These are phyloP conservation scores for Megaustenia siamemsis DNA, from an alignment of 2,888 invertebrate genomes.

Conservation along the genomic window DNA sequence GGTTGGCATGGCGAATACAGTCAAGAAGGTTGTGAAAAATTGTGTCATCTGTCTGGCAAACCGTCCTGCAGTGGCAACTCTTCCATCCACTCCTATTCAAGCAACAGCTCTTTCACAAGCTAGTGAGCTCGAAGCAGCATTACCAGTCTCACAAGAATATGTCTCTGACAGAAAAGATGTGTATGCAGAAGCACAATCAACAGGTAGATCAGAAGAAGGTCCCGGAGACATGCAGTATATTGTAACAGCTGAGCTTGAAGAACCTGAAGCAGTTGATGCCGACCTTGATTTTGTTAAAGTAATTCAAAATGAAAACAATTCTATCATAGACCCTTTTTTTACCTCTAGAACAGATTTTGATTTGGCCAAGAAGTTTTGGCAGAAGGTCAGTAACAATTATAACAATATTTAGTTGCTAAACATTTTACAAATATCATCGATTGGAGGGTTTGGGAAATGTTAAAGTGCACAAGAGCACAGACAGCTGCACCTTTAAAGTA, in stretches of 20 bases:
- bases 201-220: background rate
- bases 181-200: background rate
- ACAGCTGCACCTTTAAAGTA: too few relatives aligned
- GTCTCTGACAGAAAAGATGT: constrained; percentile 15
- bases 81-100: background rate
- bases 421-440: too few relatives aligned
- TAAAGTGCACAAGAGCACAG: too few relatives aligned
- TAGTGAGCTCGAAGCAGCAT: background rate
- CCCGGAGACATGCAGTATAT: constrained; percentile 33
- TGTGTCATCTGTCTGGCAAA: constrained; percentile 56
- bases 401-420: too few relatives aligned
- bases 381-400: constrained; percentile 58
- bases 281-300: constrained; percentile 48
- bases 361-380: constrained; percentile 57
- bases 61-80: constrained; percentile 43
- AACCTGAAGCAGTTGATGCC: constrained; percentile 48
- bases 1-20: constrained; percentile 62
- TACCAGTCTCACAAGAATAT: constrained; percentile 13
- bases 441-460: too few relatives aligned
- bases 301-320: constrained; percentile 24
- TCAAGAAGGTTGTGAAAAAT: constrained; percentile 60
- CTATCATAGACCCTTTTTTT: constrained; percentile 31
- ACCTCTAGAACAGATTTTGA: constrained; percentile 43
- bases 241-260: constrained; percentile 38
- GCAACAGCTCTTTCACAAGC: background rate